Evolutionary conservation across 2,113 vertebrate species (phyloP).

Genomic region (Nothoprocta perdicaria): DNA sequence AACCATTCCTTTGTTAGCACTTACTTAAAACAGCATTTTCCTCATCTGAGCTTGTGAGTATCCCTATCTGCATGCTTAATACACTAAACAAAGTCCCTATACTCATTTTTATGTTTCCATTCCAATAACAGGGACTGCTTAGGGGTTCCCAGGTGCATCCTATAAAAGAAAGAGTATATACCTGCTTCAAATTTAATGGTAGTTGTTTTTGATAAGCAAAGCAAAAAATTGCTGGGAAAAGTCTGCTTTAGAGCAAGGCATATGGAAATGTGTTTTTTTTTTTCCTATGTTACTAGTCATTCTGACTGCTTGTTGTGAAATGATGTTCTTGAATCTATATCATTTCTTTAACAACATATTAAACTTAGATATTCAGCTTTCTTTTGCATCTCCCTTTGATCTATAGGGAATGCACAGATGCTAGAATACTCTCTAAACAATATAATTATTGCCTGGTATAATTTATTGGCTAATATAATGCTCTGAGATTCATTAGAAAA

Average conservation of each 20-base stretch:
- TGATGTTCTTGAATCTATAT: background rate
- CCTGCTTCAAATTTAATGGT: background rate
- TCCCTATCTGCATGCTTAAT: conserved; percentile 4
- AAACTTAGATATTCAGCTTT: background rate
- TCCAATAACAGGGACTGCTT: conserved; percentile 5
- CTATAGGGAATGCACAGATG: background rate
- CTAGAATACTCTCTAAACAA: background rate
- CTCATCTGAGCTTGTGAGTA: background rate
- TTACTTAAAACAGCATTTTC: conserved; percentile 40
- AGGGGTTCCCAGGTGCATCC: background rate
- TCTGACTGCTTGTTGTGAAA: background rate
- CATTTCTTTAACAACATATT: background rate
- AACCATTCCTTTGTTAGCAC: conserved; percentile 24
- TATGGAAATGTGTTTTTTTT: background rate
- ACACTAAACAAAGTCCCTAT: conserved; percentile 6
- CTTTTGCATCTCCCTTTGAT: background rate
- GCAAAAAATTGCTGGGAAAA: background rate
- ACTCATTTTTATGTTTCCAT: conserved; percentile 40
- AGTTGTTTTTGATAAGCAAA: background rate
- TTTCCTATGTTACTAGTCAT: background rate
- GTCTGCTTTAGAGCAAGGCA: background rate
- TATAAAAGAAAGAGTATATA: background rate
- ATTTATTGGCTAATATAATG: background rate
- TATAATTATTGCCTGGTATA: background rate
- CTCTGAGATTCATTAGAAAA: background rate